Conservation (phyloP, 1,140 invertebrate genomes). For the Dreissena polymorpha region DNA sequence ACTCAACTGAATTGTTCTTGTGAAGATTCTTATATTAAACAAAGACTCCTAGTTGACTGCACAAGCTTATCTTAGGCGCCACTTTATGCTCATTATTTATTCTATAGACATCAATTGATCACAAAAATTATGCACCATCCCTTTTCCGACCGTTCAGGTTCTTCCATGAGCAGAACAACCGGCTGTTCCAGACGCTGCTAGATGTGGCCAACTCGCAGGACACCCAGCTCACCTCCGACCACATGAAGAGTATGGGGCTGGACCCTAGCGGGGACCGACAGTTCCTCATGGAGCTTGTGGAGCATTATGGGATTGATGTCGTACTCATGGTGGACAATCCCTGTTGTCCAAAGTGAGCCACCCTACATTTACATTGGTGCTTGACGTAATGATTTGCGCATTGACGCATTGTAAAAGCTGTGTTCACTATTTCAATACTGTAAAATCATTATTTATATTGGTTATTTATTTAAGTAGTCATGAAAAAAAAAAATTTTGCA, state of each 20-base stretch:
- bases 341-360: constrained; percentile 77
- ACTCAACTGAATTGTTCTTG: too few species aligned
- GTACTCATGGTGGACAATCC: constrained; percentile 79
- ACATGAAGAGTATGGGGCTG: constrained; percentile 79
- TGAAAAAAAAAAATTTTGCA: too few species aligned
- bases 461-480: too few species aligned
- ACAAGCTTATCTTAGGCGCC: too few species aligned
- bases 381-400: neutral
- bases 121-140: too few species aligned
- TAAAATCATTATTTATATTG: too few species aligned
- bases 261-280: constrained; percentile 78
- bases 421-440: too few species aligned
- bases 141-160: constrained; percentile 68
- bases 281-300: constrained; percentile 80
- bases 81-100: too few species aligned
- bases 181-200: constrained; percentile 77
- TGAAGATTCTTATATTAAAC: too few species aligned
- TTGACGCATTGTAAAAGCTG: too few species aligned
- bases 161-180: constrained; percentile 78
- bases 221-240: constrained; percentile 78
- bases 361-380: neutral
- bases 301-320: constrained; percentile 80
- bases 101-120: too few species aligned
- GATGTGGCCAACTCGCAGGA: constrained; percentile 78
- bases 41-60: too few species aligned